Evolutionary conservation across 2,113 vertebrate genomes (phyloP).

Genomic region (Lepus americanus): DNA sequence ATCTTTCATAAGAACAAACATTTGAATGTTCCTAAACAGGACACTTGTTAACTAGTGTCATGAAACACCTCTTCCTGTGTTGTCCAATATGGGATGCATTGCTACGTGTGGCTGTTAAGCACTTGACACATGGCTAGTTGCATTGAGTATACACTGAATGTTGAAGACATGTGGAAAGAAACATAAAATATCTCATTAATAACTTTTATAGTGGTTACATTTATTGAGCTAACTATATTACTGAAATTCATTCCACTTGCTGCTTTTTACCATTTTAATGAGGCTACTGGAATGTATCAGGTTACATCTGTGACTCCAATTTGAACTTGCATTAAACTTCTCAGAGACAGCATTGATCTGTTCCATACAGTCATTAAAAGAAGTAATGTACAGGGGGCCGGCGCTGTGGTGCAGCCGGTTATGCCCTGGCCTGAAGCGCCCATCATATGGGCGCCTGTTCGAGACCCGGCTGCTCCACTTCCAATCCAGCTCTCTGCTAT

Average conservation of each 20-base stretch:
- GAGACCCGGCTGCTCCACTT: too few species aligned
- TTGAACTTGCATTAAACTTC: slow-evolving; percentile 38
- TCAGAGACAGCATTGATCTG: not conserved
- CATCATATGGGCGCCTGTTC: too few species aligned
- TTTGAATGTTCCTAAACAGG: not conserved
- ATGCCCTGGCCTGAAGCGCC: too few species aligned
- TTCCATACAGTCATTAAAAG: not conserved
- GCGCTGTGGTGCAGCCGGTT: too few species aligned
- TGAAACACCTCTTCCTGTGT: not conserved
- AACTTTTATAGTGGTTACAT: slow-evolving; percentile 6
- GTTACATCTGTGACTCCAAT: slow-evolving; percentile 5
- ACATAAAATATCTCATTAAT: not conserved
- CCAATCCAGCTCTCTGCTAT: too few species aligned
- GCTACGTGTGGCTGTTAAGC: not conserved
- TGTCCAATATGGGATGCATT: not conserved
- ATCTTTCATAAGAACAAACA: slow-evolving; percentile 18
- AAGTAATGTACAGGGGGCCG: not conserved
- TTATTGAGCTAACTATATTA: slow-evolving; percentile 41
- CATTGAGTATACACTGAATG: not conserved
- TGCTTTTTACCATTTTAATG: slow-evolving; percentile 42
- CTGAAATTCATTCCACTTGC: slow-evolving; percentile 15
- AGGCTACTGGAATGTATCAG: not conserved
- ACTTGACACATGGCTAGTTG: not conserved
- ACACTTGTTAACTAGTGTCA: not conserved
- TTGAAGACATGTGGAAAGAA: slow-evolving; percentile 4